Base-by-base conservation (phyloP, 2,888 invertebrate species). In the Hydrotaea diabolus region DNA sequence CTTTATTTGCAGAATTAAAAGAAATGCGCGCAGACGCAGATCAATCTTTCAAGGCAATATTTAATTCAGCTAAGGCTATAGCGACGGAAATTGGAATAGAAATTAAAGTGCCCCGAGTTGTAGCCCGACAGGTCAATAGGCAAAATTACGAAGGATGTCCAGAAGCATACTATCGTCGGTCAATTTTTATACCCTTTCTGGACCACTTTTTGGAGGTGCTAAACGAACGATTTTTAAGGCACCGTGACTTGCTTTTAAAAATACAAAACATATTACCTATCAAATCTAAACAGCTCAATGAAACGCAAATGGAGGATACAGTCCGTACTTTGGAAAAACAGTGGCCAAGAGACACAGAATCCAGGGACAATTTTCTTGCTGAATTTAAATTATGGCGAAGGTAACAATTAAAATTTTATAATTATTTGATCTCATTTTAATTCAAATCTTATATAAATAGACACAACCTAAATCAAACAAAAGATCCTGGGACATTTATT, bases 221-320 rank as follows among this genome's bases (percentile, higher is more conserved):
- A n/a, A 72, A 62, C 13, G 57, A 36, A 13, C 17, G 72, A 57
- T 49, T 76, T n/a, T 17, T 77, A 23, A 59, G 64, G 15, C 74
- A 77, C 69, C 55, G 74, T n/a, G 62, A 77, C 15, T 11, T 82
- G 46, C 73, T 82, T n/a, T 77, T 62, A 49, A 79, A 79, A 75
- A 78, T 79, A 62, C 69, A 83, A 79, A 75, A 79, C 69, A 83
- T 74, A 55, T 71, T 82, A 59, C 66, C 79, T 39, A 74, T 43
- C 36, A 82, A 82, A 64, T 79, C 77, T 31, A 31, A 31, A 31
- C 31, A 31, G 31, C 31, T 31, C 31, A 31, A 31, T 31, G 31
- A 31, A 31, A 31, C 31, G 31, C 31, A 31, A 31, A 31, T 31
- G 31, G 31, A 31, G 31, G 3, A 31, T 31, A 31, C 73, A 43